Evolutionary conservation across 2,113 vertebrate species (phyloP).

Genomic region (Pachycephala philippinensis): DNA sequence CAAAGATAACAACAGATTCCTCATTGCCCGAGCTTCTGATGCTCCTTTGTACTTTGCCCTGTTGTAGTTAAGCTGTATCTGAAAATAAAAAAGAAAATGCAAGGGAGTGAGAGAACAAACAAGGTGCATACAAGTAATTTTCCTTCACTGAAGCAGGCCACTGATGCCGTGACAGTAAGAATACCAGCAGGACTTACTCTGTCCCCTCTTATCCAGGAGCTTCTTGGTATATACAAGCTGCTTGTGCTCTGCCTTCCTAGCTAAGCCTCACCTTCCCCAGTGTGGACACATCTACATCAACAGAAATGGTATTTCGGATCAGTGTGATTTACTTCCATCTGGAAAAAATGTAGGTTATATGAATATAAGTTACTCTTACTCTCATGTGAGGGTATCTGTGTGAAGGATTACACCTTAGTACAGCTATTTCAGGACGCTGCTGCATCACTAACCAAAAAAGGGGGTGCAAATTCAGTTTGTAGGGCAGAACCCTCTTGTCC

Average conservation of each 20-base stretch:
- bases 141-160: background rate
- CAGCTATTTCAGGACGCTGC: background rate
- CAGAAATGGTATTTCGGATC: background rate
- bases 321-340: background rate
- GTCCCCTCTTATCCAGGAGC: background rate
- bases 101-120: background rate
- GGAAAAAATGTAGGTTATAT: background rate
- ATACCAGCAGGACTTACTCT: background rate
- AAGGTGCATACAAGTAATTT: background rate
- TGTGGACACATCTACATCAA: background rate
- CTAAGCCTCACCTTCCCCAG: background rate
- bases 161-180: fast-evolving
- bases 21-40: background rate
- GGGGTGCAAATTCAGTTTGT: background rate
- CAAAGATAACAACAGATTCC: background rate
- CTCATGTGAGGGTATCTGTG: background rate
- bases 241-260: background rate
- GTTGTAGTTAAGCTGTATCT: background rate
- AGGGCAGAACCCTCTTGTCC: background rate
- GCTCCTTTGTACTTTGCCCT: background rate
- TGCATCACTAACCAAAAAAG: background rate
- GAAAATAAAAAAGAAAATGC: background rate
- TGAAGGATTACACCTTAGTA: background rate
- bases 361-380: background rate
- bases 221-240: background rate